phyloP scores from a whole-genome alignment of 35 echinoderm and acorn worm genomes.

The Ophiothrix spiculata region DNA sequence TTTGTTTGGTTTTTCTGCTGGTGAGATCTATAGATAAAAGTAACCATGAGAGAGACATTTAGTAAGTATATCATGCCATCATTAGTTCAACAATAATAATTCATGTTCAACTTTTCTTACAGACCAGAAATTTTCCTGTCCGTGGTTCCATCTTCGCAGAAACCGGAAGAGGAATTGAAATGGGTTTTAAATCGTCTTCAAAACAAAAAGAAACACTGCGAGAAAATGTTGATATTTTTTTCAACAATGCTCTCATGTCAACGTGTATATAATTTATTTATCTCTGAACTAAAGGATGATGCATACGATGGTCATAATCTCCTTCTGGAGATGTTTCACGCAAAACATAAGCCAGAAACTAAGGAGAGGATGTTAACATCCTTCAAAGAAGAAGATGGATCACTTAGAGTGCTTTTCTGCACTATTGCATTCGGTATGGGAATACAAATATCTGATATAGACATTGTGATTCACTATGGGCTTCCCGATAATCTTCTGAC shows the following conservation, averaged over 20 bases:
- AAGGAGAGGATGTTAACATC: no score
- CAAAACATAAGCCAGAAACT: no score
- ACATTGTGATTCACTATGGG: background rate
- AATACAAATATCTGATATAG: background rate
- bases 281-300: background rate
- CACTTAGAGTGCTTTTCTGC: background rate
- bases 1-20: no score
- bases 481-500: background rate
- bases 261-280: background rate
- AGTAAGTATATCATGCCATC: no score
- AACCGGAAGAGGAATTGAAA: background rate
- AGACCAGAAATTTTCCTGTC: background rate
- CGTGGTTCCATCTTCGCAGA: background rate
- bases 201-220: background rate
- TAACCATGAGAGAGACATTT: no score
- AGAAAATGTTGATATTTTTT: background rate
- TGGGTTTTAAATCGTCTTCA: background rate
- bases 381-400: background rate
- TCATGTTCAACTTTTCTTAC: no score
- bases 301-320: background rate
- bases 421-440: background rate
- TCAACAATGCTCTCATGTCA: background rate
- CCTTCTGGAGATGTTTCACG: background rate
- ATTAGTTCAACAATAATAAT: no score
- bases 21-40: no score